phyloP scores from a whole-genome alignment of 2,797 vertebrate species.

The Danio choprae region DNA sequence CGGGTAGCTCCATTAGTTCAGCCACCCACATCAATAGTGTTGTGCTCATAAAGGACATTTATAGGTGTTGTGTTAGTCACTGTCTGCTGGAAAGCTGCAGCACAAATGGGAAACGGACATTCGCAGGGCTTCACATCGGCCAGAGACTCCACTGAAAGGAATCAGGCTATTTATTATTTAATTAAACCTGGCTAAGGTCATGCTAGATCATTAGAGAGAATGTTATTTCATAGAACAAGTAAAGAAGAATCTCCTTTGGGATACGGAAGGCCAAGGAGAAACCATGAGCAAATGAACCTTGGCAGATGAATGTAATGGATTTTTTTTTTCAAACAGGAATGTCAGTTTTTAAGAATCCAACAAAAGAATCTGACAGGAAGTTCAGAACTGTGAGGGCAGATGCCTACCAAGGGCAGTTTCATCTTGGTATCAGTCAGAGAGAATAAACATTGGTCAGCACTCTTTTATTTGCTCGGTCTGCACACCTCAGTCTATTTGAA shows the following conservation, averaged over 20 bases:
- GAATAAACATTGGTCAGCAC: constrained; percentile 32
- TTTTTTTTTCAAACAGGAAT: constrained; percentile 12
- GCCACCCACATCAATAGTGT: constrained; percentile 34
- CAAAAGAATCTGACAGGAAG: not conserved
- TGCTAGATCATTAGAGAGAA: constrained; percentile 70
- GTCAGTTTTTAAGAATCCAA: constrained; percentile 6
- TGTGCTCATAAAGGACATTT: constrained; percentile 46
- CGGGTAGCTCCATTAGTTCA: constrained; percentile 28
- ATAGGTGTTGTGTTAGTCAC: constrained; percentile 40
- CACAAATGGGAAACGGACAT: not conserved
- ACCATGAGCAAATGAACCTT: constrained; percentile 30
- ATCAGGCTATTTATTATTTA: constrained; percentile 79
- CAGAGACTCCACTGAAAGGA: constrained; percentile 60
- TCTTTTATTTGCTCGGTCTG: constrained; percentile 13
- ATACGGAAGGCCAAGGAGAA: constrained; percentile 52
- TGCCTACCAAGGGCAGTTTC: constrained; percentile 13
- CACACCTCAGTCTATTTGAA: constrained; percentile 30
- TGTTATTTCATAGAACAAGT: constrained; percentile 52
- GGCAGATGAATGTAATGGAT: constrained; percentile 21
- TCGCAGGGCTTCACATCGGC: not conserved
- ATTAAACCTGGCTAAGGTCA: constrained; percentile 73
- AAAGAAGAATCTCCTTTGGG: constrained; percentile 51
- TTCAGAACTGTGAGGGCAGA: not conserved
- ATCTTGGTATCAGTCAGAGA: constrained; percentile 3
- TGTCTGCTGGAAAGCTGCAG: constrained; percentile 29